Base-by-base conservation (phyloP, 1,140 invertebrate species). In the Drosophila seguyi region DNA sequence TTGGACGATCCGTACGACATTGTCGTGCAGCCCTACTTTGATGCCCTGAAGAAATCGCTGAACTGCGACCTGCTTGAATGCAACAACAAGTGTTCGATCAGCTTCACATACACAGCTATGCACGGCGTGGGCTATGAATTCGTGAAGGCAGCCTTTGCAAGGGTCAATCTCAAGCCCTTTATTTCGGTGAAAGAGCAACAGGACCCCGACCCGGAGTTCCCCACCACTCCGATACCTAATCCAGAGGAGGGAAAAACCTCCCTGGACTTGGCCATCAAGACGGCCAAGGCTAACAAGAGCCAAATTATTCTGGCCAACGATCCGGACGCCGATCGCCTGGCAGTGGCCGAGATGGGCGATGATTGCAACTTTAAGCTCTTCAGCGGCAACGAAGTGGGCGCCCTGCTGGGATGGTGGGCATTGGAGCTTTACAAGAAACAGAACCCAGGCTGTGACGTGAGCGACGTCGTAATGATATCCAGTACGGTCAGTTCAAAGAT, bases 401-500 rank as follows among this genome's bases (percentile, higher is more conserved):
- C 97, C 5, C 92, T 99, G n/a, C 93, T 99, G 0, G 98, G 98
- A 13, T 99, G 98, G 98, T 99, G 98, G 98, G 92, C 95, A 41
- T 94, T 98, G 66, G 92, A 95, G 58, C 94, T 94, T 36, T 94
- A 95, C 81, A 94, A 93, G 86, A 91, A 93, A 45, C 90, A 90
- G 42, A 67, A 94, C 59, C 93, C 94, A 3, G 82, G 94, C 39
- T 84, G 67, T 11, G 91, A 94, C 57, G 61, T 95, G 14, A 67
- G 72, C 3, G 93, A 96, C 48, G 93, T 95, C 11, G 98, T 97
- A 80, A 96, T 99, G 95, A 90, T 99, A 44, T 95, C 98, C 38
- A 99, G 98, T 81, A 98, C 99, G 7, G 99, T 99, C 27, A 99
- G 98, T 48, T 99, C 99, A 8, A 99, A 99, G 94, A 98, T 99